These are phyloP conservation scores for Aphis craccivora DNA, from an alignment of 1,140 invertebrate species.

Conservation along the genomic window DNA sequence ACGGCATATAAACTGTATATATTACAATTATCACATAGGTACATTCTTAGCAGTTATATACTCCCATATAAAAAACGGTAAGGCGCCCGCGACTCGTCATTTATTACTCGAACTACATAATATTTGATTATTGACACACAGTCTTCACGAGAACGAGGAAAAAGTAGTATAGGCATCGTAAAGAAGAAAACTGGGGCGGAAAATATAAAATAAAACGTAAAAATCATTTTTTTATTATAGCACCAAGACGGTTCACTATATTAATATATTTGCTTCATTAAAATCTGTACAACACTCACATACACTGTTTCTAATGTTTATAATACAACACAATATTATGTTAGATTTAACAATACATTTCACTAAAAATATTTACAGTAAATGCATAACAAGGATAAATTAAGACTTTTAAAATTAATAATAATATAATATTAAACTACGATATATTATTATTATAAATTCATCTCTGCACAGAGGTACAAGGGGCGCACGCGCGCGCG, in stretches of 20 bases:
- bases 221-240: slow-evolving; percentile 29
- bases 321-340: slow-evolving; percentile 44
- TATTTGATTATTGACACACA: too few species aligned
- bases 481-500: not conserved
- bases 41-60: too few species aligned
- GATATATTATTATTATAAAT: slow-evolving; percentile 14
- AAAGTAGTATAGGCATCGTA: not conserved
- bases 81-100: too few species aligned
- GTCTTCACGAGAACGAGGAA: not conserved
- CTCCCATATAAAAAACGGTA: too few species aligned
- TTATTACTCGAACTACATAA: too few species aligned
- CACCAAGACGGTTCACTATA: slow-evolving; percentile 44
- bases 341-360: slow-evolving; percentile 58
- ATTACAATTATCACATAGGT: too few species aligned
- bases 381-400: slow-evolving; percentile 56
- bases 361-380: slow-evolving; percentile 52
- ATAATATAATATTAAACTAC: not conserved
- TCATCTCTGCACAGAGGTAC: slow-evolving; percentile 21
- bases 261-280: slow-evolving; percentile 41
- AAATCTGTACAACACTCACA: slow-evolving; percentile 50
- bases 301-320: slow-evolving; percentile 32
- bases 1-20: too few species aligned
- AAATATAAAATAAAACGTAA: not conserved
- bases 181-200: too few species aligned
- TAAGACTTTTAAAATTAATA: slow-evolving; percentile 52